Evolutionary conservation across 1,140 invertebrate genomes (phyloP).

Genomic region (Papilio aristodemus): DNA sequence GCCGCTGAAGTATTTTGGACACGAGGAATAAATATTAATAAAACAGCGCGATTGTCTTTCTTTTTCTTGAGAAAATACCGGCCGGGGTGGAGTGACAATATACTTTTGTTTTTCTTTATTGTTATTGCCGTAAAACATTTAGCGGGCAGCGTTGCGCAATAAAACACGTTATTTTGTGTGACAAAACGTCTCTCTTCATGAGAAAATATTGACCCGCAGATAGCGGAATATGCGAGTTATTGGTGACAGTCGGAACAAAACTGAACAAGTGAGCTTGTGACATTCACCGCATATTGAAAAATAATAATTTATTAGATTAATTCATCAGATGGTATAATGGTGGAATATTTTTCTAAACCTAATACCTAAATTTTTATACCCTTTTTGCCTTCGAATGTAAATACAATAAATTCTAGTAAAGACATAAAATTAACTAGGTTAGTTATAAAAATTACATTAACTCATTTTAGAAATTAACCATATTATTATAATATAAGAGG

Average conservation of each 20-base stretch:
- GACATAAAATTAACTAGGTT: background rate
- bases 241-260: conserved; percentile 54
- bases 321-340: too few relatives aligned
- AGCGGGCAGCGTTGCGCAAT: conserved; percentile 63
- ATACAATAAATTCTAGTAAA: background rate
- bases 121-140: conserved; percentile 79
- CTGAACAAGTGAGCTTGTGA: conserved; percentile 45
- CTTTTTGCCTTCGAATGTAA: background rate
- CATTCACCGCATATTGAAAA: background rate
- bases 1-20: conserved; percentile 64
- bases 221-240: conserved; percentile 77
- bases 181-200: conserved; percentile 78
- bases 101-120: conserved; percentile 80
- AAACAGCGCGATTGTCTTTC: conserved; percentile 67
- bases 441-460: too few relatives aligned
- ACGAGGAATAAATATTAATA: conserved; percentile 74
- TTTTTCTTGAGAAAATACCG: conserved; percentile 71
- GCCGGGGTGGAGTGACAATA: conserved; percentile 68
- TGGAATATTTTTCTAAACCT: too few relatives aligned
- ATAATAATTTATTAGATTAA: background rate
- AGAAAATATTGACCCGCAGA: conserved; percentile 79
- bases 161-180: conserved; percentile 80
- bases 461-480: too few relatives aligned
- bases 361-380: too few relatives aligned
- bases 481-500: too few relatives aligned